Evolutionary conservation across 2,888 invertebrate genomes (phyloP).

Genomic region (Trichopoda pennipes): DNA sequence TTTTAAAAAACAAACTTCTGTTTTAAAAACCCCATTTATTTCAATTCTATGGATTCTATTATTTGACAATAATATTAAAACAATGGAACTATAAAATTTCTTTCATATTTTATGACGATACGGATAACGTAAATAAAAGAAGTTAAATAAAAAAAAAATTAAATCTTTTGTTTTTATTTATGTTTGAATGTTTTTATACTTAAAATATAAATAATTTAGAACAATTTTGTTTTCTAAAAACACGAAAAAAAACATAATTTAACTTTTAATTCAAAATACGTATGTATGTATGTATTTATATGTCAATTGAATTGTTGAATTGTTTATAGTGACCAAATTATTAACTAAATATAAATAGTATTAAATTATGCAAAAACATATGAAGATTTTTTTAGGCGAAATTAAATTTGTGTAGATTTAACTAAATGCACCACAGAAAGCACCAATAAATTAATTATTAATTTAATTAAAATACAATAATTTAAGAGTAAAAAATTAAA

Average conservation of each 20-base stretch:
- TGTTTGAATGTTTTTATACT: neutral
- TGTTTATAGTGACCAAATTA: neutral
- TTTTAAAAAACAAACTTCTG: too few relatives aligned
- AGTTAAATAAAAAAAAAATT: neutral
- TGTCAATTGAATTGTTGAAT: neutral
- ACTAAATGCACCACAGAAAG: constrained; percentile 69
- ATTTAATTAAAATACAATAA: constrained; percentile 41
- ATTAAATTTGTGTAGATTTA: constrained; percentile 61
- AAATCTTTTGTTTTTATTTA: neutral
- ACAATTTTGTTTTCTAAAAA: neutral
- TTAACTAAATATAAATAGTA: constrained; percentile 1
- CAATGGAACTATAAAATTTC: too few relatives aligned
- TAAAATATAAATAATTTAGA: neutral
- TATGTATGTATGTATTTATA: neutral
- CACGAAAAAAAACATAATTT: neutral
- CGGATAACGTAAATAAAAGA: neutral
- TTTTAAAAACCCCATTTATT: too few relatives aligned
- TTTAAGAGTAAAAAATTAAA: constrained; percentile 48
- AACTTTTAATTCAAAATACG: neutral
- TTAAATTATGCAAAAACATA: neutral
- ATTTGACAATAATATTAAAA: too few relatives aligned
- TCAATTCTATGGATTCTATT: too few relatives aligned
- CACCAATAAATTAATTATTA: constrained; percentile 62
- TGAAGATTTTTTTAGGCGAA: constrained; percentile 5
- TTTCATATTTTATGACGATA: too few relatives aligned